Percentiles rank a stretch among this genome's conserved stretches.
Evolutionary conservation across 2,797 vertebrate genomes (phyloP).

Genomic region (Ispidina picta): DNA sequence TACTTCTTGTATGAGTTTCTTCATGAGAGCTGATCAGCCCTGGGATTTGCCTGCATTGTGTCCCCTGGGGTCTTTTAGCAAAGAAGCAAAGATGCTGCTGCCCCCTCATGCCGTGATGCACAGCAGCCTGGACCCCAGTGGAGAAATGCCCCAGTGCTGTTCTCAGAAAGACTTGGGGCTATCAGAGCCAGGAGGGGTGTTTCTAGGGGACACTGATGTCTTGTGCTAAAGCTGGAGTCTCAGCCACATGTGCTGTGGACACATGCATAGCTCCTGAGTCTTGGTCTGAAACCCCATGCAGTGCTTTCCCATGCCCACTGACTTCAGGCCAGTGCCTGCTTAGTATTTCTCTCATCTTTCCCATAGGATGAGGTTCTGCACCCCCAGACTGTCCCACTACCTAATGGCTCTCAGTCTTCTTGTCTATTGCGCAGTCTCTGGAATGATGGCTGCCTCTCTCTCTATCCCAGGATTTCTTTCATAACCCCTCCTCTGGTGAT

Average conservation of each 20-base stretch:
- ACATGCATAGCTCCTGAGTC: not conserved
- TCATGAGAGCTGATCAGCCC: not conserved
- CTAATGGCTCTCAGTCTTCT: not conserved
- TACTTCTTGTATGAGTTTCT: not conserved
- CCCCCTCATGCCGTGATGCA: not conserved
- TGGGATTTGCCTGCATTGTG: not conserved
- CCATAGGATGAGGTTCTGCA: not conserved
- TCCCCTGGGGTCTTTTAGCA: not conserved
- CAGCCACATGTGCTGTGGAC: not conserved
- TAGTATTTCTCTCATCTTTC: not conserved
- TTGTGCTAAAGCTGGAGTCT: not conserved
- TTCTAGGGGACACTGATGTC: not conserved
- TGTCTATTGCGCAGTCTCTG: not conserved
- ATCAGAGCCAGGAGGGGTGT: not conserved
- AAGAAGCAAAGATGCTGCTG: not conserved
- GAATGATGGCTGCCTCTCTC: not conserved
- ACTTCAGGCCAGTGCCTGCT: not conserved
- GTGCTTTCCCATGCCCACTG: accelerated
- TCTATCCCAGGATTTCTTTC: not conserved
- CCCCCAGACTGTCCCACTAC: accelerated
- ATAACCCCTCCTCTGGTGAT: not conserved
- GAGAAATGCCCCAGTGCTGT: not conserved
- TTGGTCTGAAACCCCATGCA: not conserved
- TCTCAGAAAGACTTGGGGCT: not conserved
- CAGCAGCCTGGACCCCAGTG: not conserved